Conservation (phyloP, 1,140 invertebrate species). For the Mactra quadrangularis region DNA sequence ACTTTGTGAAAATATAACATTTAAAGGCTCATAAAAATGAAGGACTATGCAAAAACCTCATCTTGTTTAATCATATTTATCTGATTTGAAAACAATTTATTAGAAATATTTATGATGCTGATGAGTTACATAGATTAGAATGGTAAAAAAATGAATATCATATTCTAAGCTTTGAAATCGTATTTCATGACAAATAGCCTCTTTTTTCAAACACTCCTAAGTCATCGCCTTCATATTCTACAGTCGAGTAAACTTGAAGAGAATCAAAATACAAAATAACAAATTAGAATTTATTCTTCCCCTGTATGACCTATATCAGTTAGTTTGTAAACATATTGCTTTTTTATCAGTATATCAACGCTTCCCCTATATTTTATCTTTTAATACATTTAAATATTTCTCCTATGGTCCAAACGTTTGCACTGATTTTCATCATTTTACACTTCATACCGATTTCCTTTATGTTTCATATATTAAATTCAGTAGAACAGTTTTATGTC, state of each 20-base stretch:
- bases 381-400: conserved; percentile 30
- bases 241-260: not conserved
- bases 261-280: conserved; percentile 23
- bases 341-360: conserved; percentile 5
- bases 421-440: conserved; percentile 9
- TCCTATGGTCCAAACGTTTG: conserved; percentile 7
- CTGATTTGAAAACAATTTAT: conserved; percentile 47
- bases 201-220: conserved; percentile 19
- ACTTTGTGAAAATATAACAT: conserved; percentile 8
- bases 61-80: conserved; percentile 38
- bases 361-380: conserved; percentile 16
- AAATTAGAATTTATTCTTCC: conserved; percentile 42
- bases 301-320: conserved; percentile 1
- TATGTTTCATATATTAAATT: conserved; percentile 10
- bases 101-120: conserved; percentile 55
- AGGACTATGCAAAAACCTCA: conserved; percentile 28
- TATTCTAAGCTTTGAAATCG: conserved; percentile 41
- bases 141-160: conserved; percentile 23
- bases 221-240: too few species aligned
- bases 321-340: conserved; percentile 26
- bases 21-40: conserved; percentile 43
- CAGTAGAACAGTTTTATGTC: conserved; percentile 8
- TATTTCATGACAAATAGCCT: conserved; percentile 46
- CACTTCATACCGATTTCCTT: not conserved
- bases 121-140: conserved; percentile 28